Conservation (phyloP, 2,888 invertebrate species). For the Hirtodrosophila confusa region DNA sequence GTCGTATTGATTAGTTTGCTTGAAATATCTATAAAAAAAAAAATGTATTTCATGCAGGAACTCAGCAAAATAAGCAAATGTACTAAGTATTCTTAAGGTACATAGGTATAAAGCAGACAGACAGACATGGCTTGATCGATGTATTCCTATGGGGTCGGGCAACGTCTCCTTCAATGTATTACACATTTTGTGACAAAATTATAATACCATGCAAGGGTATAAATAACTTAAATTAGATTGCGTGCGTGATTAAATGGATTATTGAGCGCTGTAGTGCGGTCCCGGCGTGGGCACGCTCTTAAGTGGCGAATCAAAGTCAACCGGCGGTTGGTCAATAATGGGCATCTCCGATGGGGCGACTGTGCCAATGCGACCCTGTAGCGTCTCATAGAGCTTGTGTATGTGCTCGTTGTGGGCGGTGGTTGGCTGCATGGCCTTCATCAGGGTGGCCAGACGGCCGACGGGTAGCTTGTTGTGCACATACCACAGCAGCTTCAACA, state of each 20-base stretch:
- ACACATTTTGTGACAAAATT: too few relatives aligned
- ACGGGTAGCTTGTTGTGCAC: slow-evolving; percentile 91
- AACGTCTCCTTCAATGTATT: too few relatives aligned
- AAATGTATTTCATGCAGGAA: too few relatives aligned
- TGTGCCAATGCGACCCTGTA: slow-evolving; percentile 92
- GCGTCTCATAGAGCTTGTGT: slow-evolving; percentile 90
- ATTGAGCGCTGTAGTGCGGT: slow-evolving; percentile 85
- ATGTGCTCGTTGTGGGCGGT: slow-evolving; percentile 93
- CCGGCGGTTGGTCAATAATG: slow-evolving; percentile 87
- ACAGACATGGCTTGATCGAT: too few relatives aligned
- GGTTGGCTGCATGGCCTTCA: slow-evolving; percentile 85
- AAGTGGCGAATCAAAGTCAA: slow-evolving; percentile 92
- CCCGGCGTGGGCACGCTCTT: slow-evolving; percentile 94
- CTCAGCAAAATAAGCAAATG: too few relatives aligned
- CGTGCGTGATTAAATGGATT: slow-evolving; percentile 70
- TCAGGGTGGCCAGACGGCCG: slow-evolving; percentile 84
- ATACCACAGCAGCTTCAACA: slow-evolving; percentile 95
- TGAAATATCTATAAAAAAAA: too few relatives aligned
- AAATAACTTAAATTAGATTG: neutral
- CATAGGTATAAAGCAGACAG: too few relatives aligned
- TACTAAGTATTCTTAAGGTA: too few relatives aligned
- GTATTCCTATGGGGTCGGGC: too few relatives aligned
- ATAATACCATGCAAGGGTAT: neutral
- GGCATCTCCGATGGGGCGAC: slow-evolving; percentile 86
- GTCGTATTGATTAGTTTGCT: too few relatives aligned